Conservation (phyloP, 2,797 vertebrate species). For the Pipistrellus nathusii region DNA sequence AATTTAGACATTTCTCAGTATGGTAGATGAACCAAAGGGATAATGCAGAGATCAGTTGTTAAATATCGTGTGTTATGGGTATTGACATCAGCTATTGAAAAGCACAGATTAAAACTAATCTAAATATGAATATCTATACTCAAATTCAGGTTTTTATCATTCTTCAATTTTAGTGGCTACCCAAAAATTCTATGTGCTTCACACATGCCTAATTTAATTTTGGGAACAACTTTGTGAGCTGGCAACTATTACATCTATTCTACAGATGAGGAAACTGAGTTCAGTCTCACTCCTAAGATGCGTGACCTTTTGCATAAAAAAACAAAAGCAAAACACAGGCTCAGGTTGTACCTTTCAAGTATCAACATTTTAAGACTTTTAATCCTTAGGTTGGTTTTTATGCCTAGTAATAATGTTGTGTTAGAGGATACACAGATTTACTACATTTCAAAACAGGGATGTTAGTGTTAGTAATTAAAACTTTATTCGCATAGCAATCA, state of each 20-base stretch:
- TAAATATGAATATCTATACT: not conserved
- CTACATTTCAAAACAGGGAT: not conserved
- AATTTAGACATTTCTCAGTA: conserved; percentile 3
- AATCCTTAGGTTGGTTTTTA: not conserved
- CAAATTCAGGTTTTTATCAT: conserved; percentile 17
- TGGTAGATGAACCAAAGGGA: not conserved
- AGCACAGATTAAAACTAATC: not conserved
- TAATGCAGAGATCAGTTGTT: not conserved
- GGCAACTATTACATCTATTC: not conserved
- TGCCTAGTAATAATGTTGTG: conserved; percentile 18
- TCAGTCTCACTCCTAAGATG: not conserved
- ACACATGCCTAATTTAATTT: not conserved
- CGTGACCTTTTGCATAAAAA: not conserved
- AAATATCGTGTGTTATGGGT: not conserved
- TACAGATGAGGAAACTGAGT: not conserved
- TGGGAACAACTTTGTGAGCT: not conserved
- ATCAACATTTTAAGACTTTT: not conserved
- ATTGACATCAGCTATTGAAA: not conserved
- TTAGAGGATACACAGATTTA: not conserved
- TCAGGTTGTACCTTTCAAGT: not conserved
- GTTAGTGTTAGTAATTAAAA: conserved; percentile 59
- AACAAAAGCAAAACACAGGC: not conserved
- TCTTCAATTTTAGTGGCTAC: not conserved
- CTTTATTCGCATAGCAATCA: conserved; percentile 36
- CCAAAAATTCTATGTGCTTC: not conserved